Conservation (phyloP, 2,113 vertebrate genomes). For the Entomyzon cyanotis region DNA sequence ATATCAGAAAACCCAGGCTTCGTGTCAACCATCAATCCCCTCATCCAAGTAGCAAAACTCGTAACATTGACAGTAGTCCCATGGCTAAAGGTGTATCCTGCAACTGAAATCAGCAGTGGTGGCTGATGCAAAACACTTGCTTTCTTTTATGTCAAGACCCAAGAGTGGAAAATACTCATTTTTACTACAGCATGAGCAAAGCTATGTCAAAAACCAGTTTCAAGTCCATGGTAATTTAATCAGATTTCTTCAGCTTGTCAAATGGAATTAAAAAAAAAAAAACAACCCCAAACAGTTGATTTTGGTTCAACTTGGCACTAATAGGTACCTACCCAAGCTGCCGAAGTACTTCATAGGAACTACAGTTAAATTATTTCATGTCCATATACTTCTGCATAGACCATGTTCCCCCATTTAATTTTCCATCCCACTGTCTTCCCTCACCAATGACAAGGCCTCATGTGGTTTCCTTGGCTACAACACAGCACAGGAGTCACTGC, state of each 20-base stretch:
- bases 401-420: not conserved
- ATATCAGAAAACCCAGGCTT: not conserved
- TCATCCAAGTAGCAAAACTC: not conserved
- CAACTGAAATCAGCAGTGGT: not conserved
- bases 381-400: not conserved
- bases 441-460: accelerated
- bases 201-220: not conserved
- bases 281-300: not conserved
- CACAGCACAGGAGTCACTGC: not conserved
- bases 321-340: not conserved
- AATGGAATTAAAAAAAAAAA: not conserved
- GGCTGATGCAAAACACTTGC: not conserved
- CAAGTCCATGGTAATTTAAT: not conserved
- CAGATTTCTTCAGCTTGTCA: not conserved
- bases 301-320: not conserved
- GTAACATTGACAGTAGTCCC: not conserved
- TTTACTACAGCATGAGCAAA: not conserved
- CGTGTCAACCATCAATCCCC: not conserved
- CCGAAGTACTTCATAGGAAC: not conserved
- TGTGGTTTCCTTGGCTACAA: not conserved
- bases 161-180: not conserved
- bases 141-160: not conserved
- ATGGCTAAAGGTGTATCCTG: not conserved
- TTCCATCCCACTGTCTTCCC: not conserved
- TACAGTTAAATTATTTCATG: not conserved